These are phyloP conservation scores for Urocolius indicus DNA, from an alignment of 2,113 vertebrate genomes.

Conservation along the genomic window DNA sequence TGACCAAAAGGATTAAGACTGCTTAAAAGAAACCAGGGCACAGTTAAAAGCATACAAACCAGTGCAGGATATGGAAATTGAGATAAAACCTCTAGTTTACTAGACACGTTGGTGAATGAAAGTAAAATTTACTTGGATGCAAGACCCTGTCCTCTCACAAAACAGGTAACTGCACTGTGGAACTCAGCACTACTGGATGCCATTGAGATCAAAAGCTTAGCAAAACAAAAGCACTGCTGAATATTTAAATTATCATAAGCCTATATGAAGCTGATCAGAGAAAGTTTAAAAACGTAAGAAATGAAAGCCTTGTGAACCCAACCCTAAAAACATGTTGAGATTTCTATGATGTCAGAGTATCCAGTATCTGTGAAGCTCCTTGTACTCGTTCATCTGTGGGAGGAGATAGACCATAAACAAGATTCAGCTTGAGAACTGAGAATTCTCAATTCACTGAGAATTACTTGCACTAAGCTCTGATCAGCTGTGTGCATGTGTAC, in stretches of 20 bases:
- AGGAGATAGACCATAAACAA: background rate
- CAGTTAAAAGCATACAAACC: background rate
- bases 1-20: background rate
- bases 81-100: background rate
- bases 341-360: background rate
- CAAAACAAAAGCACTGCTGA: background rate
- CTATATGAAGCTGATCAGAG: background rate
- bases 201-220: background rate
- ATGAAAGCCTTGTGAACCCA: background rate
- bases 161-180: background rate
- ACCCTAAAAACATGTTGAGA: background rate
- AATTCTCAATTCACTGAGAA: no score
- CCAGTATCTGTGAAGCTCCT: background rate
- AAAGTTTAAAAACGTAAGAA: background rate
- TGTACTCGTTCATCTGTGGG: background rate
- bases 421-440: no score
- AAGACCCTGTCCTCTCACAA: background rate
- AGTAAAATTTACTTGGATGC: background rate
- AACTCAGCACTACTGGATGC: background rate
- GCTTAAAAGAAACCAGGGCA: background rate
- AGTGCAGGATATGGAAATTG: background rate
- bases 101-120: background rate
- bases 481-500: background rate
- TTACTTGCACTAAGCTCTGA: background rate
- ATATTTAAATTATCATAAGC: background rate